Conservation (phyloP, 2,797 vertebrate genomes). For the Myotis findleyi region DNA sequence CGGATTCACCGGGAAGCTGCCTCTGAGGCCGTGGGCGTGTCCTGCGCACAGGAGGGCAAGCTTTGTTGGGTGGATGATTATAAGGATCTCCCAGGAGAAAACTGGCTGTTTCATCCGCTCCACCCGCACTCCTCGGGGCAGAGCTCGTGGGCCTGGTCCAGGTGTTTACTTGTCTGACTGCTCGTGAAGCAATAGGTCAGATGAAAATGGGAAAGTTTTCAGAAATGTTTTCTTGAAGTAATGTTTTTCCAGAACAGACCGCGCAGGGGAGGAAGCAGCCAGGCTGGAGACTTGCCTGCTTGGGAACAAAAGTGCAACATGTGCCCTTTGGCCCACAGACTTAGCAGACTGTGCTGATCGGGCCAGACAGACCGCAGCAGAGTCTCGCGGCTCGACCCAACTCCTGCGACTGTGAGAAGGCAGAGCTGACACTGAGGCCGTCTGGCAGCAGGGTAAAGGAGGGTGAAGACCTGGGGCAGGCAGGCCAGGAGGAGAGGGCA, state of each 20-base stretch:
- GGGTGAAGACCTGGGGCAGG: not conserved
- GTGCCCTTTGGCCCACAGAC: not conserved
- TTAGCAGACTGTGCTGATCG: not conserved
- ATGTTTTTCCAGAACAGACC: not conserved
- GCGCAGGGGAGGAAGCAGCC: not conserved
- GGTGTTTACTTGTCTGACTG: not conserved
- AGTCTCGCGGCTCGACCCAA: not conserved
- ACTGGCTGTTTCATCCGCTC: not conserved
- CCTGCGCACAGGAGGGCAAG: accelerated
- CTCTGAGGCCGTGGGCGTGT: no score
- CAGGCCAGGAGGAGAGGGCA: not conserved
- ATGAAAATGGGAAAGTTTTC: not conserved
- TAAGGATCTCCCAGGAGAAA: not conserved
- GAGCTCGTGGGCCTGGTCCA: no score
- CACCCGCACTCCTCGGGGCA: not conserved
- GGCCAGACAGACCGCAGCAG: not conserved
- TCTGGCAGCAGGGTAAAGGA: not conserved
- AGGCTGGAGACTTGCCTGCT: not conserved
- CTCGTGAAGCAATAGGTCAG: not conserved
- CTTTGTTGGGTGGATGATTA: no score
- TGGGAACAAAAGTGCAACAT: not conserved
- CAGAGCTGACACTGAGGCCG: not conserved
- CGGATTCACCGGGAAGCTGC: not conserved
- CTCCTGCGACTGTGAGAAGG: not conserved
- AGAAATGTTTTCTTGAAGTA: not conserved